Percentiles rank a stretch among this genome's conserved stretches.
phyloP scores from a whole-genome alignment of 2,113 vertebrate genomes.

The Gobius niger region DNA sequence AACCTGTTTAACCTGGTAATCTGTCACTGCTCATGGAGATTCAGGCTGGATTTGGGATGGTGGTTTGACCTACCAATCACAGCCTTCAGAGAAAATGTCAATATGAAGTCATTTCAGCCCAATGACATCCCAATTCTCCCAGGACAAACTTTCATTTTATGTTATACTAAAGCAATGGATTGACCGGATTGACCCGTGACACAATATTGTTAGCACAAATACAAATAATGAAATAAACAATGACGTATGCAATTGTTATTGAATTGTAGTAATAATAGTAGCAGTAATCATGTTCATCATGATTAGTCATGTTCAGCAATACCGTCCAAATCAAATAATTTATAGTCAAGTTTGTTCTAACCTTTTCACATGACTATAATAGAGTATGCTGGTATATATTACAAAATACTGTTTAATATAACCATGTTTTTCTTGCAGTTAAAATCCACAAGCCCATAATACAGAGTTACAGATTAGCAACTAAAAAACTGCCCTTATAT shows the following conservation, averaged over 20 bases:
- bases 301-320: background rate
- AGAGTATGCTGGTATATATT: too few relatives aligned
- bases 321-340: background rate
- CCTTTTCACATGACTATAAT: too few relatives aligned
- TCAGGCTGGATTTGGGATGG: background rate
- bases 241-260: too few relatives aligned
- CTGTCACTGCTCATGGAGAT: background rate
- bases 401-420: too few relatives aligned
- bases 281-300: too few relatives aligned
- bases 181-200: too few relatives aligned
- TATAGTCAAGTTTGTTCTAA: too few relatives aligned
- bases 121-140: background rate
- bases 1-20: constrained; percentile 6
- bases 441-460: background rate
- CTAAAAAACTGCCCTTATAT: background rate
- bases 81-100: background rate
- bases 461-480: background rate
- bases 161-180: background rate
- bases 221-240: too few relatives aligned
- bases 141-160: background rate
- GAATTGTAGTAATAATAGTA: background rate
- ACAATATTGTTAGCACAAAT: too few relatives aligned
- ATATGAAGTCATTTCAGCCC: background rate
- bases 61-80: background rate
- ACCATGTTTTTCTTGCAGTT: too few relatives aligned